These are phyloP conservation scores for Patiria pectinifera DNA, from an alignment of 53 echinoderm and acorn worm species.

Conservation along the genomic window DNA sequence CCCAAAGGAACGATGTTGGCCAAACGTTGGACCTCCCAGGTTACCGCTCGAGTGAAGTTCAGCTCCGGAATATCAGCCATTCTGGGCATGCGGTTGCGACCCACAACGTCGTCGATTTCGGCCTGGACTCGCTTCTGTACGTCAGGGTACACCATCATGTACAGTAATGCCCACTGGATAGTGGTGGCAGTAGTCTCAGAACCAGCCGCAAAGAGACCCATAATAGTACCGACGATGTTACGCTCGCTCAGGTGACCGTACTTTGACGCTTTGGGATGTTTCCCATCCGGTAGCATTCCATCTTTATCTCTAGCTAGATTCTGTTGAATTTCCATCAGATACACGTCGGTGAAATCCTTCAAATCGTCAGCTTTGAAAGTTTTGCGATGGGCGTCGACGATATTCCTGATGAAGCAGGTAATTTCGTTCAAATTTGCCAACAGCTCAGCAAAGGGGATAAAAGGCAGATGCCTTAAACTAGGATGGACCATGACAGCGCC, in stretches of 20 bases:
- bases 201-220: constrained; percentile 18
- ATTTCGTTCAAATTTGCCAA: background rate
- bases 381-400: background rate
- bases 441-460: background rate
- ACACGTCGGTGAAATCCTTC: no score
- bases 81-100: no score
- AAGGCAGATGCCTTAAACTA: background rate
- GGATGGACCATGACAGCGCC: background rate
- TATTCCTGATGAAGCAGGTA: background rate
- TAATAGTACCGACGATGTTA: constrained; percentile 5
- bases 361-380: no score
- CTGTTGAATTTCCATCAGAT: no score
- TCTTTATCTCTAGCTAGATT: no score
- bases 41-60: no score
- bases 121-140: constrained; percentile 20
- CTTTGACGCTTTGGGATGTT: background rate
- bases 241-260: background rate
- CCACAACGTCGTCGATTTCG: background rate
- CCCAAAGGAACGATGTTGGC: no score
- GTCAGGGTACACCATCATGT: constrained; percentile 35
- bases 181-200: constrained; percentile 19
- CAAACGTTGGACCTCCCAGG: no score
- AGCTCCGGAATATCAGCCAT: no score
- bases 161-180: constrained; percentile 13
- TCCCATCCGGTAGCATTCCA: no score